Evolutionary conservation across 2,797 vertebrate genomes (phyloP).

Genomic region (Intellagama lesueurii): DNA sequence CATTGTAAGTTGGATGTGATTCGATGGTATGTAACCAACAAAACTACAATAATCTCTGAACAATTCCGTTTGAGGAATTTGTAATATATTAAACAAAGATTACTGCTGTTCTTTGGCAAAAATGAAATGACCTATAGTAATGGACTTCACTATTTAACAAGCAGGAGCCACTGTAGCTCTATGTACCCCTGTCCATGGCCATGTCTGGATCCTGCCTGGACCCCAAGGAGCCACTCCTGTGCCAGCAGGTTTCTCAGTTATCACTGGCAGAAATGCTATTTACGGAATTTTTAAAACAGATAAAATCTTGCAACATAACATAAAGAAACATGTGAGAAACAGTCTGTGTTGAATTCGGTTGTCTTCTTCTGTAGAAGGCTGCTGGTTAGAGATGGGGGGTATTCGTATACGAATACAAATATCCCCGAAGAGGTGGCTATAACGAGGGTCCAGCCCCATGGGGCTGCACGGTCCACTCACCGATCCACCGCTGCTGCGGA

Average conservation of each 20-base stretch:
- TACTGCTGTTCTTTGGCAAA: neutral
- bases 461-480: too few species aligned
- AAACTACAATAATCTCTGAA: neutral
- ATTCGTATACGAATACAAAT: too few species aligned
- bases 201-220: too few species aligned
- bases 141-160: neutral
- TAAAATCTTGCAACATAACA: constrained; percentile 31
- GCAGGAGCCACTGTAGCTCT: neutral
- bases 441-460: too few species aligned
- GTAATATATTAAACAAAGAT: neutral
- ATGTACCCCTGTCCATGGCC: too few species aligned
- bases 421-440: too few species aligned
- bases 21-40: too few species aligned
- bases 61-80: neutral
- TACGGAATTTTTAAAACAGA: constrained; percentile 33
- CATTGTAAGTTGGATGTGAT: too few species aligned
- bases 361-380: neutral
- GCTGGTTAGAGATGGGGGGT: constrained; percentile 13
- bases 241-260: too few species aligned
- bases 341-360: constrained; percentile 30
- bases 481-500: too few species aligned
- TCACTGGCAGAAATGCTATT: too few species aligned
- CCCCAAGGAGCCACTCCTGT: too few species aligned
- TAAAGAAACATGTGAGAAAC: neutral
- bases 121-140: neutral